Percentiles rank a stretch among this genome's conserved stretches.
Conservation (phyloP, 2,797 vertebrate species). For the Arremon aurantiirostris region DNA sequence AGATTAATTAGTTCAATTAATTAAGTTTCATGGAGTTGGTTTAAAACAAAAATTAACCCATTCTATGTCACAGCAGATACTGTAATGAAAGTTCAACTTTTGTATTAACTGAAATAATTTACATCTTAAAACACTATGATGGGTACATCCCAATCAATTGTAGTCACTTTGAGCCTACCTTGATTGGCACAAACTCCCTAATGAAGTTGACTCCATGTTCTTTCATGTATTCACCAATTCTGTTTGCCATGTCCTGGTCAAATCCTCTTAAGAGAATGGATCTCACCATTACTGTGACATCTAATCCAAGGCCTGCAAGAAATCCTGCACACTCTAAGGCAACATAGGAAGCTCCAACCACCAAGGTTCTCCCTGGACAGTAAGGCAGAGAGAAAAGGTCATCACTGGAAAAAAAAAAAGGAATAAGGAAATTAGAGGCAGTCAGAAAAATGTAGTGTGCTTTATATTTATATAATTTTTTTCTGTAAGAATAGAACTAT, state of each 20-base stretch:
- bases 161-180: constrained; percentile 67
- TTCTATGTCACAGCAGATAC: neutral
- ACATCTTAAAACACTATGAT: neutral
- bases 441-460: neutral
- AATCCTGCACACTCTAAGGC: constrained; percentile 85
- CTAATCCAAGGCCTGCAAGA: constrained; percentile 80
- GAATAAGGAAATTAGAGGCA: neutral
- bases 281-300: constrained; percentile 82
- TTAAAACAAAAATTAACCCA: neutral
- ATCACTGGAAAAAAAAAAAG: constrained; percentile 66
- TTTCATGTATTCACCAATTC: constrained; percentile 81
- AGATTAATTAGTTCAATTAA: neutral
- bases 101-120: neutral
- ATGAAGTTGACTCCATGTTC: constrained; percentile 80
- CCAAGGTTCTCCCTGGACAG: constrained; percentile 81
- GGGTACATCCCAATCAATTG: neutral
- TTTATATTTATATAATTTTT: neutral
- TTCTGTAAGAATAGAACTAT: neutral
- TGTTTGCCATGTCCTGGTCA: constrained; percentile 82
- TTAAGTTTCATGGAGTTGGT: neutral
- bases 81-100: neutral
- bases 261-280: constrained; percentile 81
- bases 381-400: constrained; percentile 83
- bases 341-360: constrained; percentile 82
- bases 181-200: constrained; percentile 73